phyloP scores from a whole-genome alignment of 2,888 invertebrate species.

The Pelosia muscerda region DNA sequence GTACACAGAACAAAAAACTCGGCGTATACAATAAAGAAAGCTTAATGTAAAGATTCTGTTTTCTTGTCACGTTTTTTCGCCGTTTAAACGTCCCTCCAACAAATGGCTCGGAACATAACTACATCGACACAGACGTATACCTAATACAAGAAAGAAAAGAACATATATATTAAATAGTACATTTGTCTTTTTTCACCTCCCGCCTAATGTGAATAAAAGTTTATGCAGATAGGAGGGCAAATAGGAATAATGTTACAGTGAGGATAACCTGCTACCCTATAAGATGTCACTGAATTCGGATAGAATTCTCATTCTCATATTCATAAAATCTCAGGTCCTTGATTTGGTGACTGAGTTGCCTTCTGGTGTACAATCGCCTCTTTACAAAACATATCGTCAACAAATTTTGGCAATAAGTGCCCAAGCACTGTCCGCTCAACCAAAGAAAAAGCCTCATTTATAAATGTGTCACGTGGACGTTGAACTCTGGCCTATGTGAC shows the following conservation, averaged over 20 bases:
- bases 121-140: conserved; percentile 65
- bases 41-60: conserved; percentile 77
- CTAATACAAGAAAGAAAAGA: conserved; percentile 60
- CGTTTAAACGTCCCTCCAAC: conserved; percentile 78
- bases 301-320: no score
- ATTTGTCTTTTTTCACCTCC: conserved; percentile 27
- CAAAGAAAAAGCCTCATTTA: neutral
- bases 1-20: conserved; percentile 71
- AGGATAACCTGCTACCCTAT: no score
- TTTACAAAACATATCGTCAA: neutral
- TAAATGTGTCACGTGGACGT: neutral
- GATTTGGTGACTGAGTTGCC: no score
- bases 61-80: conserved; percentile 83
- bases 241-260: no score
- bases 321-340: no score
- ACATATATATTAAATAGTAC: conserved; percentile 36
- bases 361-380: neutral
- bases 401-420: neutral
- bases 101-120: conserved; percentile 78
- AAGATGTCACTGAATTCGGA: no score
- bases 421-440: neutral
- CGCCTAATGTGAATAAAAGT: neutral
- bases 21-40: conserved; percentile 74
- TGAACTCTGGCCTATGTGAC: neutral
- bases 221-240: neutral